These are phyloP conservation scores for Camponotus floridanus DNA, from an alignment of 1,140 invertebrate genomes.

Conservation along the genomic window DNA sequence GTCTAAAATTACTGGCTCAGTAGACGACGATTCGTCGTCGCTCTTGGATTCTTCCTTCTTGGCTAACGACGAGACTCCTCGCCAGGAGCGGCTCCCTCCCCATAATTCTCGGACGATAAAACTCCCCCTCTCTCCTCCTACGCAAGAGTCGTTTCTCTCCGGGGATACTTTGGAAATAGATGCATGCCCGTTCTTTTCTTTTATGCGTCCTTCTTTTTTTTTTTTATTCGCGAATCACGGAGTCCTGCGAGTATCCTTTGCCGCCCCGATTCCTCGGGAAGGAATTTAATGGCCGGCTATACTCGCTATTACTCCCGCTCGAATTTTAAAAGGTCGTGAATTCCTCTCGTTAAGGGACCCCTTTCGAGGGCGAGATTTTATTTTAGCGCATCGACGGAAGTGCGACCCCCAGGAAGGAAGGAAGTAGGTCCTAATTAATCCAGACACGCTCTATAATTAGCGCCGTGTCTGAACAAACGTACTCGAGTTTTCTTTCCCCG, in stretches of 20 bases:
- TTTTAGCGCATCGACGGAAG: constrained; percentile 39
- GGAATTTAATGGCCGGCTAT: constrained; percentile 17
- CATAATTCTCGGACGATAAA: constrained; percentile 64
- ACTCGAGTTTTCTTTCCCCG: constrained; percentile 28
- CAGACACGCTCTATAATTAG: constrained; percentile 69
- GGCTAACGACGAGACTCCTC: constrained; percentile 59
- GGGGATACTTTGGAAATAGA: constrained; percentile 2
- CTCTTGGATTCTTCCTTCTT: constrained; percentile 54
- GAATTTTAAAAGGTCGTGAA: constrained; percentile 47
- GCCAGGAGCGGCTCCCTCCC: constrained; percentile 44
- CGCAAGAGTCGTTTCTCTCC: not conserved
- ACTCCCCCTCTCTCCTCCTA: not conserved
- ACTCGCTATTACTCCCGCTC: not conserved
- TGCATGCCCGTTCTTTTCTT: not conserved
- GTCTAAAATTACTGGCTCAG: constrained; percentile 70
- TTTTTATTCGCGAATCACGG: constrained; percentile 36
- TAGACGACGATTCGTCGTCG: constrained; percentile 58
- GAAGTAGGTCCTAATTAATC: constrained; percentile 73
- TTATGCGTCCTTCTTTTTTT: not conserved
- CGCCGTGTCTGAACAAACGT: constrained; percentile 53
- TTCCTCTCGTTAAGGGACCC: constrained; percentile 5
- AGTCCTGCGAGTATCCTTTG: not conserved
- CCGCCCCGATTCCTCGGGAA: constrained; percentile 25
- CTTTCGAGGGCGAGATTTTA: constrained; percentile 22
- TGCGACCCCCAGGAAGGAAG: constrained; percentile 54